These are phyloP conservation scores for Pocillopora damicornis DNA, from an alignment of 64 coral and sea anemone species.

Conservation along the genomic window DNA sequence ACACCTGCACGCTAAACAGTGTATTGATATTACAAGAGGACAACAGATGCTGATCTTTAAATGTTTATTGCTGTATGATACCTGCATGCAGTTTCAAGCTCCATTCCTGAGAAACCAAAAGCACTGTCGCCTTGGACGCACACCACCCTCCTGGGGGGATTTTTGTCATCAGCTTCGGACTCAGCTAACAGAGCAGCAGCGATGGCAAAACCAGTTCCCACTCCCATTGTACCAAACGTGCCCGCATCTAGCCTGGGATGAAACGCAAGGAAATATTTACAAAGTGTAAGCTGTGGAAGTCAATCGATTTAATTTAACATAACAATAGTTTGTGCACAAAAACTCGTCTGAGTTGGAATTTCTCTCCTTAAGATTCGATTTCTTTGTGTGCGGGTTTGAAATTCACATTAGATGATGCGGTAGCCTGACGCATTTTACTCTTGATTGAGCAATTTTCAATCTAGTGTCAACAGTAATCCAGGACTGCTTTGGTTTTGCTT, in stretches of 20 bases:
- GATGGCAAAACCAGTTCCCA: constrained; percentile 95
- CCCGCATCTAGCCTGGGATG: constrained; percentile 80
- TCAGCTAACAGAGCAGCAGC: constrained; percentile 82
- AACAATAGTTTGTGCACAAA: too few species aligned
- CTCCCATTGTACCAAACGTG: constrained; percentile 99
- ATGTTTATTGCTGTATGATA: constrained; percentile 5
- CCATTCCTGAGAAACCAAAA: constrained; percentile 99
- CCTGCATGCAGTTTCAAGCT: constrained; percentile 94
- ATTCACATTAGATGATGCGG: too few species aligned
- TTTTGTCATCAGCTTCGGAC: constrained; percentile 30
- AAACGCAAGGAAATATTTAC: constrained; percentile 5
- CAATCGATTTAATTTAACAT: too few species aligned
- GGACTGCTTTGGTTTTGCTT: too few species aligned
- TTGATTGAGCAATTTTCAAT: too few species aligned
- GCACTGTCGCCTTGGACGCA: constrained; percentile 98
- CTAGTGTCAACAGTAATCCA: too few species aligned
- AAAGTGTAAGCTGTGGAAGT: not conserved
- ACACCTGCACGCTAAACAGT: not conserved
- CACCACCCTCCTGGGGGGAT: constrained; percentile 70
- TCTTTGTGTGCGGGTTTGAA: too few species aligned
- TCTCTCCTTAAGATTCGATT: not conserved
- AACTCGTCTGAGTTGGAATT: too few species aligned
- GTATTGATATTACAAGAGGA: not conserved
- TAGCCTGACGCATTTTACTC: too few species aligned
- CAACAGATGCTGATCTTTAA: not conserved